Base-by-base conservation (phyloP, 2,888 invertebrate genomes). In the Apamea monoglypha region DNA sequence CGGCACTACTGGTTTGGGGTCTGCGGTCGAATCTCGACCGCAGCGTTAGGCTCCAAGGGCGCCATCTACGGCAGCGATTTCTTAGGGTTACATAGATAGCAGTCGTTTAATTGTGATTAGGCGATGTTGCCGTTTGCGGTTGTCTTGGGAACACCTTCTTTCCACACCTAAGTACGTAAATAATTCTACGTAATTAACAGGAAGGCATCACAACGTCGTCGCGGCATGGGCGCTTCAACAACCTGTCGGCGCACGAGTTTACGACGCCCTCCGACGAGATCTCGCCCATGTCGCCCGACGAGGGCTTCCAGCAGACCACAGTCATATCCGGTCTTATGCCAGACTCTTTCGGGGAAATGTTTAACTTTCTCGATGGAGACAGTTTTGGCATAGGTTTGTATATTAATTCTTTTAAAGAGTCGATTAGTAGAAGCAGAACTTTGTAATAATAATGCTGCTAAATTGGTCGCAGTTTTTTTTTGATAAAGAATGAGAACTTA, bases 251-350 rank as follows among this genome's bases (percentile, higher is more conserved):
- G 21, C 95, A 95, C 76, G 92, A 93, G 84, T 92, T 94, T 81
- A 96, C 96, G 1, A 94, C 96, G 18, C 93, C 95, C 0, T 29
- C 91, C 1, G 96, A 96, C 66, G 96, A 96, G 88, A 93, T 96
- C 47, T 88, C 84, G 5, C 96, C 96, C 0, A 92, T 95, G 94
- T 59, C 94, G 82, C 94, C 95, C 0, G 96, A 96, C 61, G 96
- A 96, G 18, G 92, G 91, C 4, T 86, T 94, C 66, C 95, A 94
- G 88, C 88, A 92, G 59, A 90, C 94, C 63, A 95, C 96, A 4
- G 89, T 95, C n/a, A 94, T 96, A 64, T 95, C 96, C 0, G 96
- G 96, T 10, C 94, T 97, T 47, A 96, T 96, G 96, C 95, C 96
- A 0, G 96, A 97, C 89, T 94, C 95, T 8, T 95, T 96, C 80